These are phyloP conservation scores for Hormiphora californensis DNA, from an alignment of 37 sponge, comb jelly and placozoan genomes.

Conservation along the genomic window DNA sequence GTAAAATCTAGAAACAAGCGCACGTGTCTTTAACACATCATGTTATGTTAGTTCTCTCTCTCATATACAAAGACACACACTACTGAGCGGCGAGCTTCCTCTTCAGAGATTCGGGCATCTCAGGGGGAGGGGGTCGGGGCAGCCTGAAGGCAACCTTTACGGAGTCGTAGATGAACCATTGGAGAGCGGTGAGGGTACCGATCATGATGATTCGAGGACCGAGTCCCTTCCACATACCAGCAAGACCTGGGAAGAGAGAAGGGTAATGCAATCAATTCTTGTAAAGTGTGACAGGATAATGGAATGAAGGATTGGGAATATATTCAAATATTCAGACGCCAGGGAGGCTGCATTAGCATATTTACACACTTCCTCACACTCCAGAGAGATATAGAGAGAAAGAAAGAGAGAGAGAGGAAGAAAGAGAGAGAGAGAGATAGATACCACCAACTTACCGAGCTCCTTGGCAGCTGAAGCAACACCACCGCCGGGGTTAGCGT, in stretches of 20 bases:
- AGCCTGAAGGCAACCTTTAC: constrained; percentile 92
- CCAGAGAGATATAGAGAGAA: too few relatives aligned
- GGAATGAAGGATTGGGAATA: background rate
- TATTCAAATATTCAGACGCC: too few relatives aligned
- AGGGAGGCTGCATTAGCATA: background rate
- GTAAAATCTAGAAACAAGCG: too few relatives aligned
- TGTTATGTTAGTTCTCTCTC: too few relatives aligned
- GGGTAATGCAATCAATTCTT: background rate
- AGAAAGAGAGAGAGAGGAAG: too few relatives aligned
- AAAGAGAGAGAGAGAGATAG: too few relatives aligned
- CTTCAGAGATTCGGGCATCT: constrained; percentile 97
- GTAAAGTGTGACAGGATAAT: background rate
- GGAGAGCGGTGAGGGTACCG: constrained; percentile 93
- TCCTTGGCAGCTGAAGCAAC: constrained; percentile 77
- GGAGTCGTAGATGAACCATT: constrained; percentile 99
- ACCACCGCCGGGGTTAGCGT: constrained; percentile 84
- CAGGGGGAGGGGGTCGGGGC: constrained; percentile 98
- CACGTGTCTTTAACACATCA: too few relatives aligned
- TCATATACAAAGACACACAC: too few relatives aligned
- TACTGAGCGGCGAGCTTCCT: constrained; percentile 68
- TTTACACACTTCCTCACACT: background rate
- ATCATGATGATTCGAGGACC: constrained; percentile 95
- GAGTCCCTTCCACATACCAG: constrained; percentile 88
- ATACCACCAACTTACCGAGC: constrained; percentile 85
- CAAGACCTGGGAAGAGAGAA: constrained; percentile 59